Evolutionary conservation across 2,797 vertebrate species (phyloP), one percentile per base, ranked within the genome.

Genomic region (Etheostoma perlongum): DNA sequence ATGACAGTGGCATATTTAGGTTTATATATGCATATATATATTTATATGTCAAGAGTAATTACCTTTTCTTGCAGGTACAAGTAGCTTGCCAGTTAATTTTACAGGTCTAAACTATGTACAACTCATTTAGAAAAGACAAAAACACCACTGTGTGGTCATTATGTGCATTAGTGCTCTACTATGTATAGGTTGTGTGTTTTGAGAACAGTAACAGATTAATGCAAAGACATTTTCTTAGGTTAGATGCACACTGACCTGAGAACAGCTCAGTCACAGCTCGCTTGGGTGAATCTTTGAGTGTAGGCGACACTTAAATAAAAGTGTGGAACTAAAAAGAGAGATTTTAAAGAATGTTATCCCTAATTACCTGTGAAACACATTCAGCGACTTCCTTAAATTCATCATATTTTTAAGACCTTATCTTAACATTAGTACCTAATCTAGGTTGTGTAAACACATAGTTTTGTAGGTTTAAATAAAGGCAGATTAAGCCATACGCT

Each of bases 181-280:
- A 10, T 67, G 30, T 55, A 46, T 53, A 14, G 30, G 25, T 30
- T 36, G 12, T 60, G 19, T 49, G 30, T 3, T 8, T 54, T 49
- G 51, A 75, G 49, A 55, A 36, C 3, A 57, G 53, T 57, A 25
- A 82, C 36, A 71, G 25, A 73, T 57, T 48, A 76, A 70, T 64
- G 44, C 63, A 36, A 46, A 83, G 72, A 68, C 77, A 83, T 81
- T 81, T 61, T 65, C 61, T 15, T 0, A 53, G 48, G 64, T 83
- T 62, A 61, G 18, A 69, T 66, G 65, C 55, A 51, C 13, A 21
- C 52, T 57, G 71, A 71, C 58, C 16, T 40, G 0, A 61, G 53
- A 46, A 80, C 71, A 81, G 60, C 30, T 30, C 5, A 30, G 66
- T 75, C 76, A 78, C 18, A 6, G 42, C 30, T 23, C 12, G 30